Percentiles rank a stretch among this genome's conserved stretches.
Conservation (phyloP, 2,113 vertebrate genomes). For the Silurus asotus region DNA sequence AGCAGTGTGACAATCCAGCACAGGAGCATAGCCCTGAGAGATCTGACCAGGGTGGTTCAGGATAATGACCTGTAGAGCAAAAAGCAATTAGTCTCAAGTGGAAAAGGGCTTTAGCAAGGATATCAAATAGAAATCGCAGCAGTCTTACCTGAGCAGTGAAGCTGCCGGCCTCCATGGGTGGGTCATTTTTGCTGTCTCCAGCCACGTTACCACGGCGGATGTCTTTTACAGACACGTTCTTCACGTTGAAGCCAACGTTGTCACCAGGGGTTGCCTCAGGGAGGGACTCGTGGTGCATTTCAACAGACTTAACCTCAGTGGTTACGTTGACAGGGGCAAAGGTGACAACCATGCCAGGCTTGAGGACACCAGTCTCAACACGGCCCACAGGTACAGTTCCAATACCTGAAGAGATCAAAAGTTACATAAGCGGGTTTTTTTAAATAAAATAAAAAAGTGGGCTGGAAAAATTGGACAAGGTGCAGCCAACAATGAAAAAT, state of each 20-base stretch:
- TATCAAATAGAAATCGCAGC: accelerated
- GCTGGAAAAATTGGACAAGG: background rate
- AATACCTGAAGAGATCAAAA: slow-evolving; percentile 64
- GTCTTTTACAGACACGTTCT: slow-evolving; percentile 80
- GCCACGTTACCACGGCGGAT: slow-evolving; percentile 78
- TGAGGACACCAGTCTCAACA: slow-evolving; percentile 76
- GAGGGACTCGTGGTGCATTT: slow-evolving; percentile 80
- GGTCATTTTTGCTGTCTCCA: slow-evolving; percentile 80
- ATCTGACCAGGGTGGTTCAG: slow-evolving; percentile 82
- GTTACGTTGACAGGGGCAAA: slow-evolving; percentile 74
- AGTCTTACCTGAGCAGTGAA: slow-evolving; percentile 76
- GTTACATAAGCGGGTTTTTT: background rate
- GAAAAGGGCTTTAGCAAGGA: background rate
- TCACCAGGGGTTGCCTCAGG: slow-evolving; percentile 72
- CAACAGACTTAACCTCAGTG: slow-evolving; percentile 80
- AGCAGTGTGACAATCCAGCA: slow-evolving; percentile 79
- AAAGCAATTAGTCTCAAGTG: background rate
- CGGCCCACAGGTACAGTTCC: slow-evolving; percentile 79
- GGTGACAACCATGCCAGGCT: slow-evolving; percentile 75
- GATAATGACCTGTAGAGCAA: slow-evolving; percentile 73
- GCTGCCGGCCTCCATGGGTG: slow-evolving; percentile 69
- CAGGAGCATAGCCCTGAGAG: slow-evolving; percentile 72
- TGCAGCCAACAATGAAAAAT: background rate
- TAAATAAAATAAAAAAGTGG: background rate
- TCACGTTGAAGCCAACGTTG: slow-evolving; percentile 79